Evolutionary conservation across 2,797 vertebrate genomes (phyloP).

Genomic region (Paramormyrops hopkinsi): DNA sequence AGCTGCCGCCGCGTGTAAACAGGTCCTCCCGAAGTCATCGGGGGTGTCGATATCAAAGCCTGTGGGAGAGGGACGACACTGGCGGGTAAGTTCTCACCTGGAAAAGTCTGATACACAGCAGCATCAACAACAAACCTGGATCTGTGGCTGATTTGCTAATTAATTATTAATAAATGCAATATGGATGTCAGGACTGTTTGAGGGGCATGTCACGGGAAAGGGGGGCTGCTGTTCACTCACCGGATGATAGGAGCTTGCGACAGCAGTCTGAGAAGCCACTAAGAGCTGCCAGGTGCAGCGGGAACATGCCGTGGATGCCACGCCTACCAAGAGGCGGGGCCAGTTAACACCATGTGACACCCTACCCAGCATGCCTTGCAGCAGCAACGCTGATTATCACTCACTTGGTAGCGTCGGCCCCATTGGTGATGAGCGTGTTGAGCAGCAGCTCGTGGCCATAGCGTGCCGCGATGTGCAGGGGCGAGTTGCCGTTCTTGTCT

Average conservation of each 20-base stretch:
- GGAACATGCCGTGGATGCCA: slow-evolving; percentile 96
- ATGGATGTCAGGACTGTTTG: background rate
- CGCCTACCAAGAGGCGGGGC: slow-evolving; percentile 60
- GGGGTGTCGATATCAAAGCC: slow-evolving; percentile 94
- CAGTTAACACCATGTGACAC: background rate
- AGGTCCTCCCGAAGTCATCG: slow-evolving; percentile 96
- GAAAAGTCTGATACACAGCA: background rate
- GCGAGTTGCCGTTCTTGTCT: slow-evolving; percentile 96
- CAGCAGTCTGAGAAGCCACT: slow-evolving; percentile 98
- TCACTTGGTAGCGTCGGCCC: slow-evolving; percentile 94
- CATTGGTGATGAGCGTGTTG: slow-evolving; percentile 92
- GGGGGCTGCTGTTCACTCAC: slow-evolving; percentile 48
- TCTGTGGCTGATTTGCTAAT: background rate
- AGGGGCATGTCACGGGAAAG: background rate
- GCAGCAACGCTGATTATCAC: slow-evolving; percentile 38
- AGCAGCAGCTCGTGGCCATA: slow-evolving; percentile 97
- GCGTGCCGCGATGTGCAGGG: slow-evolving; percentile 93
- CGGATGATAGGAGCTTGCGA: slow-evolving; percentile 92
- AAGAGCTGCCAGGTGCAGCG: slow-evolving; percentile 93
- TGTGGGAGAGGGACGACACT: slow-evolving; percentile 36
- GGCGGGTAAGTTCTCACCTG: background rate
- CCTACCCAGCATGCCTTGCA: background rate
- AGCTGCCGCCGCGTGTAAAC: slow-evolving; percentile 96
- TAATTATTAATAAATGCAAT: background rate
- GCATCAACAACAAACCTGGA: background rate